These are phyloP conservation scores for Ooceraea biroi DNA, from an alignment of 1,140 invertebrate species.

Conservation along the genomic window DNA sequence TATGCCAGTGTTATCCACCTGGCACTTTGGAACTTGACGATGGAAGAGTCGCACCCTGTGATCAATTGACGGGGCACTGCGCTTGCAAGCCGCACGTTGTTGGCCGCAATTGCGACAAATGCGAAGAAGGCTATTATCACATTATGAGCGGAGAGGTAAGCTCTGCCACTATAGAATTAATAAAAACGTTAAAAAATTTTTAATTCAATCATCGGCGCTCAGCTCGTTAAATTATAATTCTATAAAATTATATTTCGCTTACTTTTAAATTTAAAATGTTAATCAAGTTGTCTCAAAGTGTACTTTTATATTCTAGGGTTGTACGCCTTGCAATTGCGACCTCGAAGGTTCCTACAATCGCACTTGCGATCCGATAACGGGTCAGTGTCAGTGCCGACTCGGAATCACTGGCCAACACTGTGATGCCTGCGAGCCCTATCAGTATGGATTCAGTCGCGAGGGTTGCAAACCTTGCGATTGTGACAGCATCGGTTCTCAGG, in stretches of 20 bases:
- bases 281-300: background rate
- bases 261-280: constrained; percentile 29
- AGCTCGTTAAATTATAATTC: background rate
- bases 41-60: constrained; percentile 91
- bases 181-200: constrained; percentile 15
- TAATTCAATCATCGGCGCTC: constrained; percentile 30
- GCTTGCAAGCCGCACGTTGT: constrained; percentile 94
- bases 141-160: constrained; percentile 91
- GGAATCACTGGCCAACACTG: constrained; percentile 95
- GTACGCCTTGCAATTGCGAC: constrained; percentile 95
- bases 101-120: constrained; percentile 95
- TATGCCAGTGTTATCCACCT: constrained; percentile 93
- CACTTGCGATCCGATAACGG: constrained; percentile 93
- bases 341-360: constrained; percentile 93
- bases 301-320: constrained; percentile 88
- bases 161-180: background rate
- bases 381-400: constrained; percentile 94
- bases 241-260: constrained; percentile 54
- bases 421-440: constrained; percentile 93
- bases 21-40: constrained; percentile 91
- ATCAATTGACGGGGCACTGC: constrained; percentile 94
- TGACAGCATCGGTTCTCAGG: constrained; percentile 94
- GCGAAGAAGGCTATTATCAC: constrained; percentile 94
- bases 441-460: constrained; percentile 95
- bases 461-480: constrained; percentile 96